Evolutionary conservation across 2,797 vertebrate species (phyloP).

Genomic region (Danionella dracula): DNA sequence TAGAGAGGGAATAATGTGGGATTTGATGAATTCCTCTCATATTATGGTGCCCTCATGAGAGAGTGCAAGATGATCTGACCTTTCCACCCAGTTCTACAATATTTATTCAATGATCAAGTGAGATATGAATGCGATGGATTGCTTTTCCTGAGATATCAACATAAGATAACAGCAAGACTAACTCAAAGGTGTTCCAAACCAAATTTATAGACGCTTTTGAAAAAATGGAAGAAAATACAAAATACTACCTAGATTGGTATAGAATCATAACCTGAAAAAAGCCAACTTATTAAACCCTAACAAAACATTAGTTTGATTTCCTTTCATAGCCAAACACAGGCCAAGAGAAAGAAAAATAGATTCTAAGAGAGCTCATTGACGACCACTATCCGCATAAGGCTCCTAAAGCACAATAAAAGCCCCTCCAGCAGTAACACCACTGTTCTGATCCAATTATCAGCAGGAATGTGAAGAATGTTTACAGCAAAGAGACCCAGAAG

Average conservation of each 20-base stretch:
- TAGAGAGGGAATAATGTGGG: conserved; percentile 25
- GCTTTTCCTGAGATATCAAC: not conserved
- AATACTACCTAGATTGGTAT: too few relatives aligned
- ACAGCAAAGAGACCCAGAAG: not conserved
- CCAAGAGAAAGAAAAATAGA: not conserved
- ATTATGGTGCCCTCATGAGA: conserved; percentile 23
- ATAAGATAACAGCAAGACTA: too few relatives aligned
- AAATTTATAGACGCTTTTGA: too few relatives aligned
- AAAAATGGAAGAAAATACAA: too few relatives aligned
- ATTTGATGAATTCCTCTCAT: conserved; percentile 40
- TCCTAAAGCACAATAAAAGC: not conserved
- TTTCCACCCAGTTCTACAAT: conserved; percentile 10
- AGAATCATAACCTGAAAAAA: too few relatives aligned
- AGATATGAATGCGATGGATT: not conserved
- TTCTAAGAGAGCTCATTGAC: not conserved
- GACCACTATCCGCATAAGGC: not conserved
- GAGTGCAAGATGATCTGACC: not conserved
- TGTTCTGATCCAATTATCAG: conserved; percentile 20
- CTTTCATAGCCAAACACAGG: too few relatives aligned
- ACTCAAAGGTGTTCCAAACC: too few relatives aligned
- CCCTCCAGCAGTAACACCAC: not conserved
- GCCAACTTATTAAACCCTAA: too few relatives aligned
- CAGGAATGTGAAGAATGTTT: conserved; percentile 25
- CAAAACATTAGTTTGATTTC: too few relatives aligned
- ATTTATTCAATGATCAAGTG: conserved; percentile 22